phyloP scores from a whole-genome alignment of 2,797 vertebrate genomes.

The Amazonetta brasiliensis region DNA sequence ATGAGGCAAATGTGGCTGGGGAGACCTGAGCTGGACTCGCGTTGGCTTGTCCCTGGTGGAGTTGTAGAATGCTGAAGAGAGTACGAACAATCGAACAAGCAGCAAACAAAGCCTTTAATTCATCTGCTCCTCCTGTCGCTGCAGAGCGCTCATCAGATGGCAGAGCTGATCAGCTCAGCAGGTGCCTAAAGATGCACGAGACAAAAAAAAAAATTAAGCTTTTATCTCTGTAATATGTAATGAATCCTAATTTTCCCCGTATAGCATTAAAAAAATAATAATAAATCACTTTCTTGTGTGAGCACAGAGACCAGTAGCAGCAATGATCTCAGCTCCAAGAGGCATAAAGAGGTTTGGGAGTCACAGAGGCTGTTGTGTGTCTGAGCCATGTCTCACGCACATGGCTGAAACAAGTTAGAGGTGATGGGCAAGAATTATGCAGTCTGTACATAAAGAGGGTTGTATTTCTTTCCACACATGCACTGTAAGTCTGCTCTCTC shows the following conservation, averaged over 20 bases:
- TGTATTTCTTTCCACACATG: background rate
- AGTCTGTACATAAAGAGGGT: background rate
- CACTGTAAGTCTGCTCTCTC: background rate
- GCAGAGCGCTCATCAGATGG: background rate
- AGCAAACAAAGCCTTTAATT: slow-evolving; percentile 62
- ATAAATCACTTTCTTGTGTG: background rate
- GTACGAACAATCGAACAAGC: background rate
- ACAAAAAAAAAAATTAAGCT: background rate
- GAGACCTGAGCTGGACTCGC: background rate
- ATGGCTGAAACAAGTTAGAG: background rate
- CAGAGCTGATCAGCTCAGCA: slow-evolving; percentile 51
- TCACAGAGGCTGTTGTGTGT: background rate
- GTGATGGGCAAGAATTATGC: background rate
- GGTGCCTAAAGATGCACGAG: slow-evolving; percentile 27
- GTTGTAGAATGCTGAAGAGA: slow-evolving; percentile 6
- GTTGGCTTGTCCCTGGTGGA: slow-evolving; percentile 21
- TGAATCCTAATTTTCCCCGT: slow-evolving; percentile 14
- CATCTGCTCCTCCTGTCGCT: background rate
- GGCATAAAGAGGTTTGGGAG: background rate
- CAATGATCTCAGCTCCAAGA: background rate
- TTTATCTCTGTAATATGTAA: slow-evolving; percentile 49
- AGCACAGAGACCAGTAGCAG: background rate
- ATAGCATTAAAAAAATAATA: background rate
- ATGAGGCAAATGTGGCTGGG: background rate
- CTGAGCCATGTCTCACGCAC: background rate